Evolutionary conservation across 1,140 invertebrate genomes (phyloP).

Genomic region (Paraescarpia echinospica): DNA sequence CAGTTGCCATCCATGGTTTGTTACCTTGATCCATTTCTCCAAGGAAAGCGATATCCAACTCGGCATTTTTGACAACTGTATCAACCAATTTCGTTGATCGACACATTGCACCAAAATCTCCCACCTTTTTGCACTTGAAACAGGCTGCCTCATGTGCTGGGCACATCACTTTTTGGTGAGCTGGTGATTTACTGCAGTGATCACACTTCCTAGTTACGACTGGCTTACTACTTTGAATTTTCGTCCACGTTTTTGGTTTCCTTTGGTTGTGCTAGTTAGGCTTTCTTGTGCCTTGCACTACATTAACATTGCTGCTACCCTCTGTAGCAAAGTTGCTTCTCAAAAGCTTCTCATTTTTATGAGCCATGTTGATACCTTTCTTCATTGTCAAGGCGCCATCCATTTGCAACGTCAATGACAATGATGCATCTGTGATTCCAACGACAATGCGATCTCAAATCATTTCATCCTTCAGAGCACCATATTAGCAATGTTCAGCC

Average conservation of each 20-base stretch:
- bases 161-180: no score
- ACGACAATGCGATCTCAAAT: neutral
- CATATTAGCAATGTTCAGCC: neutral
- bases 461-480: neutral
- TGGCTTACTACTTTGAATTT: neutral
- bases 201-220: no score
- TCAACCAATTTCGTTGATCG: neutral
- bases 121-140: conserved; percentile 6
- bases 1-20: neutral
- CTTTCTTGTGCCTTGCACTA: neutral
- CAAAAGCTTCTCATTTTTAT: no score
- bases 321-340: no score
- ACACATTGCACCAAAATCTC: no score
- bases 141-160: no score
- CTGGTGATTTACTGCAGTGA: no score
- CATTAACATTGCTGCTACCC: no score
- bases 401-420: neutral
- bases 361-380: no score
- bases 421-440: neutral
- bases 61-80: neutral
- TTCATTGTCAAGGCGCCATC: neutral
- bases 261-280: neutral
- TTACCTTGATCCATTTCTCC: neutral
- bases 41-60: neutral
- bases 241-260: neutral